Conservation (phyloP, 2,888 invertebrate genomes). For the Spodoptera littoralis region DNA sequence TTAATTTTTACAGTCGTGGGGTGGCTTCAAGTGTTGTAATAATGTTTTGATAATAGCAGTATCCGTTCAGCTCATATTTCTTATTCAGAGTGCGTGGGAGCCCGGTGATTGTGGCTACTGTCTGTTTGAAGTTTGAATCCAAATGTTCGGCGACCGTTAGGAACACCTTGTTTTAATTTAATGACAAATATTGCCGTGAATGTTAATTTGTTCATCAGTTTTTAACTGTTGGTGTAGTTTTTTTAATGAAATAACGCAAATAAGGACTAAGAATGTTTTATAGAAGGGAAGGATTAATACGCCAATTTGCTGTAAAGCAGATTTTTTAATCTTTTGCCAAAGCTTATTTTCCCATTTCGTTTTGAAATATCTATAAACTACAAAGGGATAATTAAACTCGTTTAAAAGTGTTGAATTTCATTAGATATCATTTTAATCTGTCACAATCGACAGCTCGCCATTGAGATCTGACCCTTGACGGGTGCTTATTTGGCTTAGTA, state of each 20-base stretch:
- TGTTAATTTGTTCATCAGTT: slow-evolving; percentile 7
- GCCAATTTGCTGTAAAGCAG: too few relatives aligned
- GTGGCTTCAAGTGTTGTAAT: slow-evolving; percentile 88
- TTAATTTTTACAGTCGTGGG: slow-evolving; percentile 87
- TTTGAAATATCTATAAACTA: neutral
- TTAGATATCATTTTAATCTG: slow-evolving; percentile 69
- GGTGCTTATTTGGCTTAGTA: slow-evolving; percentile 70
- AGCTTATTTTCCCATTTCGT: too few relatives aligned
- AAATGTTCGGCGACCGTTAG: slow-evolving; percentile 72
- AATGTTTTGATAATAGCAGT: slow-evolving; percentile 89
- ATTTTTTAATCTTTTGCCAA: too few relatives aligned
- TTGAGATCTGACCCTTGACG: slow-evolving; percentile 79
- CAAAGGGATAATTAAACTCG: slow-evolving; percentile 8
- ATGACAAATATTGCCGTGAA: slow-evolving; percentile 23
- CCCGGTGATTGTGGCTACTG: slow-evolving; percentile 67
- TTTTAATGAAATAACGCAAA: too few relatives aligned
- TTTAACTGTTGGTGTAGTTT: too few relatives aligned
- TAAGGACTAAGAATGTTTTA: too few relatives aligned
- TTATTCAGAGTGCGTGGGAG: slow-evolving; percentile 88
- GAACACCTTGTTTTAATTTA: slow-evolving; percentile 74
- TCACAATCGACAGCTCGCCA: slow-evolving; percentile 77
- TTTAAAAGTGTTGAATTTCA: slow-evolving; percentile 42
- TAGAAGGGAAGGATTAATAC: too few relatives aligned
- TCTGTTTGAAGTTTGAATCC: slow-evolving; percentile 70
- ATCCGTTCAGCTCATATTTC: slow-evolving; percentile 88